Percentiles rank a stretch among this genome's conserved stretches.
Conservation (phyloP, 1,140 invertebrate genomes). For the Atta cephalotes region DNA sequence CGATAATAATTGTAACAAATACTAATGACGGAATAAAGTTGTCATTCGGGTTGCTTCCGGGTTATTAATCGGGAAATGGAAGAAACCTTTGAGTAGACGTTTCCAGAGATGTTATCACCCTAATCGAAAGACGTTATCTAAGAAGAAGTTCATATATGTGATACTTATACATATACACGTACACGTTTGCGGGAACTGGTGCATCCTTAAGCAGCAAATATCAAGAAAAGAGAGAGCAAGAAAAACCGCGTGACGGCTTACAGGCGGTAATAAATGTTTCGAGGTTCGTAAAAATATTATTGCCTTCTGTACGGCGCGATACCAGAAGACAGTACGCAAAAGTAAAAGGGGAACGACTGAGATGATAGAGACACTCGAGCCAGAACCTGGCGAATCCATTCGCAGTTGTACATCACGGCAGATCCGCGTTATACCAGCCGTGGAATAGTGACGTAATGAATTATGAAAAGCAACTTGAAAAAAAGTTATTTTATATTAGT, state of each 20-base stretch:
- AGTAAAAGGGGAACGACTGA: slow-evolving; percentile 31
- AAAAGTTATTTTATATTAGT: background rate
- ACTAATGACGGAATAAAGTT: background rate
- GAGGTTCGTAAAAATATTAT: slow-evolving; percentile 85
- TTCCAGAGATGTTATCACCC: slow-evolving; percentile 28
- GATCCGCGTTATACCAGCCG: slow-evolving; percentile 14
- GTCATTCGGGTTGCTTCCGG: background rate
- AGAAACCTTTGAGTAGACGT: slow-evolving; percentile 29
- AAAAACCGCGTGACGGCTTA: slow-evolving; percentile 75
- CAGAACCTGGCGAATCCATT: slow-evolving; percentile 33
- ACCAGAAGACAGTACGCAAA: slow-evolving; percentile 70
- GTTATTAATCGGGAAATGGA: slow-evolving; percentile 22
- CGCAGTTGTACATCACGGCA: background rate
- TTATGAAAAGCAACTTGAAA: background rate
- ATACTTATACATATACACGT: background rate
- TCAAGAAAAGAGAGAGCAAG: slow-evolving; percentile 72
- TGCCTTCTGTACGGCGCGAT: slow-evolving; percentile 78
- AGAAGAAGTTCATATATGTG: slow-evolving; percentile 39
- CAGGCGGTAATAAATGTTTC: slow-evolving; percentile 85
- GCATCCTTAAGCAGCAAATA: slow-evolving; percentile 74
- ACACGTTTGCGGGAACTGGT: slow-evolving; percentile 59
- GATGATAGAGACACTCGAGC: slow-evolving; percentile 44
- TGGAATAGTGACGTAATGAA: slow-evolving; percentile 7
- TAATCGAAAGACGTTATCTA: slow-evolving; percentile 58
- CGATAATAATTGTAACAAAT: slow-evolving; percentile 29